Conservation (phyloP, 2,888 invertebrate genomes). For the Phragmatobia fuliginosa region DNA sequence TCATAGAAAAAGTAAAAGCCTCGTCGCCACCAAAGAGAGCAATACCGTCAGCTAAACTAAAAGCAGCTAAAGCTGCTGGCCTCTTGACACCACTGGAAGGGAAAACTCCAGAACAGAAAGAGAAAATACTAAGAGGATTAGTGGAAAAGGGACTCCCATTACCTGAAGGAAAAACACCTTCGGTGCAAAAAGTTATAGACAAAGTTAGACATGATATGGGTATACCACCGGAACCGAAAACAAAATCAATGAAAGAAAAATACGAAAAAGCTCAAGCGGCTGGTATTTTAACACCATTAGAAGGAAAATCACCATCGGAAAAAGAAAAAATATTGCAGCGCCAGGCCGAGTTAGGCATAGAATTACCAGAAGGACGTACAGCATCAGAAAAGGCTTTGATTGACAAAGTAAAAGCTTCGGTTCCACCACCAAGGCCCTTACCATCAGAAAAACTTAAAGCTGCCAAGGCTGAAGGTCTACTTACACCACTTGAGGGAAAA, state of each 20-base stretch:
- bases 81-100: conserved; percentile 26
- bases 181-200: conserved; percentile 23
- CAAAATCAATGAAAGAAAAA: conserved; percentile 23
- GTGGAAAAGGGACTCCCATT: conserved; percentile 25
- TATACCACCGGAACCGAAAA: conserved; percentile 30
- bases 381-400: conserved; percentile 43
- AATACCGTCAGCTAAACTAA: conserved; percentile 8
- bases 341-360: conserved; percentile 17
- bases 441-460: conserved; percentile 25
- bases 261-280: conserved; percentile 19
- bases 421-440: neutral
- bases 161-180: conserved; percentile 30
- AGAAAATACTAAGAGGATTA: conserved; percentile 28
- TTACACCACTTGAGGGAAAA: conserved; percentile 55
- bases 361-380: conserved; percentile 34
- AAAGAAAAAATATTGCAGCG: conserved; percentile 26
- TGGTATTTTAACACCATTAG: conserved; percentile 24
- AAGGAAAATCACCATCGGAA: conserved; percentile 21
- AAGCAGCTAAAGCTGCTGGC: conserved; percentile 21
- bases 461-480: conserved; percentile 47
- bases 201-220: conserved; percentile 26
- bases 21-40: neutral
- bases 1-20: conserved; percentile 10
- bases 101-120: conserved; percentile 23
- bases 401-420: conserved; percentile 33